Evolutionary conservation across 2,113 vertebrate genomes (phyloP).

Genomic region (Brachyhypopomus occidentalis): DNA sequence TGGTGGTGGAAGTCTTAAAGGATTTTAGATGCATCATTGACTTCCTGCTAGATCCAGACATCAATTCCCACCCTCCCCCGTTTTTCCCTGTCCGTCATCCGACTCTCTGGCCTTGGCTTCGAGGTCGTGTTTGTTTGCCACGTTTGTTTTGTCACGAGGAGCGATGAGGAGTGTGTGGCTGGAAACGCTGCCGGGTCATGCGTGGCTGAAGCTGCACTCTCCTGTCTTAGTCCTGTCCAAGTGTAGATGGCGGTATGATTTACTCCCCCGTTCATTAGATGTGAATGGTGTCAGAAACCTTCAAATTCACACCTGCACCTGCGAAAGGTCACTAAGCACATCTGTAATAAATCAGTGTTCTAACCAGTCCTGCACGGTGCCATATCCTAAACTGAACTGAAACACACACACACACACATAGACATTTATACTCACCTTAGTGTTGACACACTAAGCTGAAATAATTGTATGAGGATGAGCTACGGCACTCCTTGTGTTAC

Average conservation of each 20-base stretch:
- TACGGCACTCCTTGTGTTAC: not conserved
- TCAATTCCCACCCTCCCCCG: not conserved
- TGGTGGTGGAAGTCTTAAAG: not conserved
- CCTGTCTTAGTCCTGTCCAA: conserved; percentile 18
- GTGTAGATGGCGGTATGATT: not conserved
- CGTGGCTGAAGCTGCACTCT: conserved; percentile 43
- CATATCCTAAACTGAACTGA: too few relatives aligned
- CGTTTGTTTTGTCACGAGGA: not conserved
- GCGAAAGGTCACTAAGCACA: not conserved
- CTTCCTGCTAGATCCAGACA: not conserved
- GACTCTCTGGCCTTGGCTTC: not conserved
- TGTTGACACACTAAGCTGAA: too few relatives aligned
- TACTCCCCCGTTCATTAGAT: conserved; percentile 37
- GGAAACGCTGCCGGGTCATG: conserved; percentile 39
- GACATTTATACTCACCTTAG: too few relatives aligned
- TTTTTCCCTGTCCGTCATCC: not conserved
- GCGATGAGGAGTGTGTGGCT: conserved; percentile 1
- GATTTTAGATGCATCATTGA: not conserved
- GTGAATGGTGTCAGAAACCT: not conserved
- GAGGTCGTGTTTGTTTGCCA: not conserved
- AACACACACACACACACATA: too few relatives aligned
- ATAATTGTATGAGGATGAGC: too few relatives aligned
- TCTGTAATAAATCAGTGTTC: not conserved
- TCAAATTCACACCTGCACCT: not conserved
- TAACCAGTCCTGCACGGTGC: not conserved